Evolutionary conservation across 2,797 vertebrate genomes (phyloP).

Genomic region (Tokudaia tokunoshimensis): DNA sequence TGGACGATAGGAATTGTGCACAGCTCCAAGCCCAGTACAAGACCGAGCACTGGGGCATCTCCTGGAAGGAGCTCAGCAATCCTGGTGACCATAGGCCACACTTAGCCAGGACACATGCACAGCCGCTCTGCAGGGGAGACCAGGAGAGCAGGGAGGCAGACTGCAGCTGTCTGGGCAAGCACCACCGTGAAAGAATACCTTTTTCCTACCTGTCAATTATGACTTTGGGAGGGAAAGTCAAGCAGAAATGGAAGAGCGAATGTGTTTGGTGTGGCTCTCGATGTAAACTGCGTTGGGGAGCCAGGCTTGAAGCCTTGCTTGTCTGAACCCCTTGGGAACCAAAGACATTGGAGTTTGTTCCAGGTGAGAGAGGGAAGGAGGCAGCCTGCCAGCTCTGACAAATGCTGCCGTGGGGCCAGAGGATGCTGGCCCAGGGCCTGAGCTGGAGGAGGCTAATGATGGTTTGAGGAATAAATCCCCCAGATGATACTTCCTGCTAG

Average conservation of each 20-base stretch:
- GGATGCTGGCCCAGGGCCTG: slow-evolving; percentile 53
- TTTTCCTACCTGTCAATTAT: not conserved
- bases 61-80: not conserved
- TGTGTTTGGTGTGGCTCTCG: not conserved
- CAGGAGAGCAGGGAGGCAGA: not conserved
- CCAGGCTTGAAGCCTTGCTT: not conserved
- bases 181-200: not conserved
- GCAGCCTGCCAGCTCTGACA: not conserved
- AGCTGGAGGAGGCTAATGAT: slow-evolving; percentile 62
- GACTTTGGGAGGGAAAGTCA: not conserved
- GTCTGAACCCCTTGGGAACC: not conserved
- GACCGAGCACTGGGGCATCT: not conserved
- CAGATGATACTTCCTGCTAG: slow-evolving; percentile 55
- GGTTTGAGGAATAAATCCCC: not conserved
- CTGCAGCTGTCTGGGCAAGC: not conserved
- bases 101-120: not conserved
- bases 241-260: not conserved
- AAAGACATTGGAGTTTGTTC: not conserved
- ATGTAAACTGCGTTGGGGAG: not conserved
- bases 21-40: not conserved
- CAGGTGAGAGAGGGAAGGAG: slow-evolving; percentile 15
- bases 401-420: not conserved
- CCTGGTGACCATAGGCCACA: rapidly evolving
- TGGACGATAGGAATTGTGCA: not conserved
- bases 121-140: not conserved